phyloP scores from a whole-genome alignment of 2,797 vertebrate species.

The Smutsia gigantea region DNA sequence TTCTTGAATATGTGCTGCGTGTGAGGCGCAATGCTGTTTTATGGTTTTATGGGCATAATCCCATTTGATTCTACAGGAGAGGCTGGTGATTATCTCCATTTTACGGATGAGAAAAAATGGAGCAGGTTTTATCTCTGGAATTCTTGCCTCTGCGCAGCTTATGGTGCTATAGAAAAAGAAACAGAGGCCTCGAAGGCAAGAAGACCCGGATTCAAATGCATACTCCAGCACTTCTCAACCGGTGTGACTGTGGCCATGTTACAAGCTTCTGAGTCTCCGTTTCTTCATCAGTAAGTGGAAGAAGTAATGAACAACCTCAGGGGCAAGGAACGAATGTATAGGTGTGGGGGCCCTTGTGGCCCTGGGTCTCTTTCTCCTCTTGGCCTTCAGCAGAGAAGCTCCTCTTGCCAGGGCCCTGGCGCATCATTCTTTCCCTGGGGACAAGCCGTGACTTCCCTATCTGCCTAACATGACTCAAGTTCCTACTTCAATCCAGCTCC shows the following conservation, averaged over 20 bases:
- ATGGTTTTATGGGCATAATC: rapidly evolving
- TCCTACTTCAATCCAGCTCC: not conserved
- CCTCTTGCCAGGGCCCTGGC: not conserved
- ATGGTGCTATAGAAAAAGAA: not conserved
- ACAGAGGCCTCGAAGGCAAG: not conserved
- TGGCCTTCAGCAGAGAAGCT: not conserved
- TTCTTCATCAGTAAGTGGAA: not conserved
- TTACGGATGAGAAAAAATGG: not conserved
- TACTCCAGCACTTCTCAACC: not conserved
- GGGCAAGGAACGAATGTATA: too few species aligned
- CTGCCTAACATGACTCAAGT: not conserved
- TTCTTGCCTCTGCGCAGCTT: not conserved
- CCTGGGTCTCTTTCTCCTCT: not conserved
- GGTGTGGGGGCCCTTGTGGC: not conserved
- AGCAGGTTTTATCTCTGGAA: not conserved
- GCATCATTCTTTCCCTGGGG: not conserved
- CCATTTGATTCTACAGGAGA: rapidly evolving
- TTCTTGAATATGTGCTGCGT: not conserved
- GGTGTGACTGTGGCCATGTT: too few species aligned
- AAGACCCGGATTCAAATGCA: not conserved
- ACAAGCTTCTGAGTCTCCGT: not conserved
- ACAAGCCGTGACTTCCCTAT: constrained; percentile 18
- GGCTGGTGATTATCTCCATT: not conserved
- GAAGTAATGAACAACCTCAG: not conserved
- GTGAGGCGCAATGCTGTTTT: rapidly evolving